Base-by-base conservation (phyloP, 1,140 invertebrate species). In the Plodia interpunctella region DNA sequence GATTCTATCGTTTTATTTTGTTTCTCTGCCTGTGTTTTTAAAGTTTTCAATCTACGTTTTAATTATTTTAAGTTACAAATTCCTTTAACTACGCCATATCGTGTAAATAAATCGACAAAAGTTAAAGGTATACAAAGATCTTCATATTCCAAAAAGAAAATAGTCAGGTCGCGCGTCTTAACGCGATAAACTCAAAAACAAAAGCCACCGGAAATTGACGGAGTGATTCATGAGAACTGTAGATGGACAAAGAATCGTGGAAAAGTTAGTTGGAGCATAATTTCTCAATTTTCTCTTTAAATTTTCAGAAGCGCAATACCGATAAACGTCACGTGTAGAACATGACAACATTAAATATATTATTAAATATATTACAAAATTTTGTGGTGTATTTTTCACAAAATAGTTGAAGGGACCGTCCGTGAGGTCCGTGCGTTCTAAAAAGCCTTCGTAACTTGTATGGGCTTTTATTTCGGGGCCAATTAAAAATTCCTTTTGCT, bases 401-500 rank as follows among this genome's bases (percentile, higher is more conserved):
- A 65, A 60, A 62, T 63, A 70, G 65, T 62, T 57, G 60, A 65
- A 64, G 59, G 57, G 55, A 30, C 21, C 32, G 53, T 57, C 57
- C 59, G 65, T 59, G 63, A 61, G 60, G 62, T 66, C 70, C n/a
- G 66, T 63, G 59, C 55, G 59, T 51, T 49, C 50, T 64, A 44
- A 68, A 69, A 72, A 70, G 65, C 54, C 64, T 30, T 66, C 62
- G 56, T 68, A 72, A 72, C 66, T 73, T 76, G 68, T 73, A 68
- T 68, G 62, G 68, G 71, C 71, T 73, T 80, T 80, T 82, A 79
- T 83, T 78, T 78, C 56, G 69, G 72, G 65, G 78, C 81, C 83
- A 87, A 87, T 87, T 84, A 87, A 81, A 85, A 84, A 83, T 78
- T 76, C 76, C 69, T 77, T 79, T 80, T 81, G 68, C 68, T 68